Percentiles rank a stretch among this genome's conserved stretches.
Conservation (phyloP, 1,140 invertebrate species). For the Heliothis subflexa region DNA sequence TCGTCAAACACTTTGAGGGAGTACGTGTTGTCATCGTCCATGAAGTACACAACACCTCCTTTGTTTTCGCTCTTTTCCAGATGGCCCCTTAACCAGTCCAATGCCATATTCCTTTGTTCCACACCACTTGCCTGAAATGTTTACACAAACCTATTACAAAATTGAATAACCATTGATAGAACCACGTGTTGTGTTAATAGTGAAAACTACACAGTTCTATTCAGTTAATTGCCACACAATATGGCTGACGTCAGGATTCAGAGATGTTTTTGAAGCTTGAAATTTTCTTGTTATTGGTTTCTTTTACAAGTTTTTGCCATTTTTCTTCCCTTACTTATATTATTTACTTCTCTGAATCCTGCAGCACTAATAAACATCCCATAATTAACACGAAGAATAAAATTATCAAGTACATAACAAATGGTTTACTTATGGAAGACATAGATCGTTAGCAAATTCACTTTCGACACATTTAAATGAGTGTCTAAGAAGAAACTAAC, state of each 20-base stretch:
- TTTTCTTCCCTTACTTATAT: no score
- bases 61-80: slow-evolving; percentile 84
- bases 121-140: slow-evolving; percentile 94
- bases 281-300: no score
- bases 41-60: slow-evolving; percentile 97
- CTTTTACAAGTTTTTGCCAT: no score
- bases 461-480: no score
- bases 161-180: not conserved
- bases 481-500: no score
- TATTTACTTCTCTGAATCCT: no score
- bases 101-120: slow-evolving; percentile 95
- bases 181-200: slow-evolving; percentile 23
- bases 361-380: no score
- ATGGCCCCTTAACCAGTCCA: slow-evolving; percentile 95
- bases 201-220: slow-evolving; percentile 2
- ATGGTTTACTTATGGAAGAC: not conserved
- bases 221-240: slow-evolving; percentile 4
- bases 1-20: slow-evolving; percentile 95
- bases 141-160: slow-evolving; percentile 5
- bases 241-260: not conserved
- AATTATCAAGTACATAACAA: not conserved
- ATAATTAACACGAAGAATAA: not conserved
- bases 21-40: slow-evolving; percentile 99
- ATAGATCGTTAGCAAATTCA: slow-evolving; percentile 2
- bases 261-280: no score